Base-by-base conservation (phyloP, 2,113 vertebrate genomes). In the Garra rufa region DNA sequence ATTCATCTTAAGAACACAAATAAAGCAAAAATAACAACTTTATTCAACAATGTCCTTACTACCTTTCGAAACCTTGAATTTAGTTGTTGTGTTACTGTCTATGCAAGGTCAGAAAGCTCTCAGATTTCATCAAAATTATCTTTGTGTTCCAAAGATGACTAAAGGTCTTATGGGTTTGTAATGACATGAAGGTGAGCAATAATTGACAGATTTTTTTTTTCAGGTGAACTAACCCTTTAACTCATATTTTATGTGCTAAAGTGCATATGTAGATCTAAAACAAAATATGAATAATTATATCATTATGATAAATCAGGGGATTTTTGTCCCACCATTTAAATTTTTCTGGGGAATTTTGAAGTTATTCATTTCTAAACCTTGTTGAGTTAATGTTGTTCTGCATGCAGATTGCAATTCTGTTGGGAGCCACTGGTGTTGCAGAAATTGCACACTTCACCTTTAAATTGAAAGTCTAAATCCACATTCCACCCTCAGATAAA, bases 391-490 rank as follows among this genome's bases (percentile, higher is more conserved):
- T 71, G 69, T 69, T 69, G 17, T 24, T 24, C n/a, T 24, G 38
- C 10, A 71, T 2, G 24, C 44, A 19, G 73, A 57, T 38, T 30
- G 19, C 19, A 41, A 19, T 77, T 77, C 75, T n/a, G 4, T 61
- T 57, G 38, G 28, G 9, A 41, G 34, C 21, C 21, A 38, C 34
- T 26, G 38, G 38, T 79, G 38, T 24, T 11, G 52, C 76, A 50
- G 17, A 69, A 50, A 69, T 52, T 0, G 26, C 44, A 81, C 24
- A 69, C 44, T 46, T 30, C 28, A 50, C 61, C 17, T 50, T 48
- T 67, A 81, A 38, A 77, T n/a, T 41, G 19, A 30, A 46, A 50
- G 44, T 50, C 21, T 57, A 77, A 77, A 57, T 59, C 26, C 46
- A 50, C n/a, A 43, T 65, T 17, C 34, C 41, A 1, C 28, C 26